These are phyloP conservation scores for Cancer borealis DNA, from an alignment of 2,888 invertebrate genomes.

Conservation along the genomic window DNA sequence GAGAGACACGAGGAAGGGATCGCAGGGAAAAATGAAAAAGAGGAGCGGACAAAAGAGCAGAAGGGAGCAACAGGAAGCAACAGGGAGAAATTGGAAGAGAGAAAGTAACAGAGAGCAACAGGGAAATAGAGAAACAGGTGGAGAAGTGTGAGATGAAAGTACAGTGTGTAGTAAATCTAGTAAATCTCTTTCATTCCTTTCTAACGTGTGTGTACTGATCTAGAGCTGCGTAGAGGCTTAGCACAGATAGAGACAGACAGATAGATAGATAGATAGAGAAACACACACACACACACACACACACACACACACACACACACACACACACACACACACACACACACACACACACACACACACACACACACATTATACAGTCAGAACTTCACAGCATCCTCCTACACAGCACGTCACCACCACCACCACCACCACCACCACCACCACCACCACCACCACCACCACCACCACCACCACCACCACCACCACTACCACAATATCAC, in stretches of 20 bases:
- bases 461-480: too few relatives aligned
- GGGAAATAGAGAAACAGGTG: background rate
- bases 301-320: too few relatives aligned
- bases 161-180: too few relatives aligned
- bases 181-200: too few relatives aligned
- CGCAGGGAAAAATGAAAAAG: background rate
- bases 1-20: background rate
- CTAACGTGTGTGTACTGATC: too few relatives aligned
- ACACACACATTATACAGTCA: background rate
- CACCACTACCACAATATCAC: too few relatives aligned
- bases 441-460: background rate
- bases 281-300: too few relatives aligned
- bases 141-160: too few relatives aligned
- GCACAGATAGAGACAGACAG: too few relatives aligned
- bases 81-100: too few relatives aligned
- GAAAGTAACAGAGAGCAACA: background rate
- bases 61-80: background rate
- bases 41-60: background rate
- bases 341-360: slow-evolving; percentile 5
- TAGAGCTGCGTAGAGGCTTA: too few relatives aligned
- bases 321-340: background rate
- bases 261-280: too few relatives aligned
- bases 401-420: background rate
- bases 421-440: background rate
- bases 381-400: background rate